phyloP scores from a whole-genome alignment of 2,888 invertebrate genomes.

The Andrena flavipes region DNA sequence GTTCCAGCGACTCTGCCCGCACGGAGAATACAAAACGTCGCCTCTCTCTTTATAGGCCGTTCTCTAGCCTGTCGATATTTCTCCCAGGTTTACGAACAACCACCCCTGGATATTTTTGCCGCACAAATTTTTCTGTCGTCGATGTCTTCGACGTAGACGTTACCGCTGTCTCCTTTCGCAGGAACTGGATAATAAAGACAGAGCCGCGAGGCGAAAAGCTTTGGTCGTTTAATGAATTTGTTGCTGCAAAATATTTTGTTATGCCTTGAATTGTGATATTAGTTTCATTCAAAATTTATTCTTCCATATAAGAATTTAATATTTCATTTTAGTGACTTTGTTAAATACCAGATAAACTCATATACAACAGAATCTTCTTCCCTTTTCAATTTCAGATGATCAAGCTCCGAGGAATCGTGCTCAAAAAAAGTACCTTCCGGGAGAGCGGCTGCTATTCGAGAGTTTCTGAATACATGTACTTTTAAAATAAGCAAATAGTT shows the following conservation, averaged over 20 bases:
- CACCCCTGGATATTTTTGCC: conserved; percentile 46
- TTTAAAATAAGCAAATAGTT: too few species aligned
- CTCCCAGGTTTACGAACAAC: conserved; percentile 38
- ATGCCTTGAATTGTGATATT: too few species aligned
- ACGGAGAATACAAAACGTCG: conserved; percentile 52
- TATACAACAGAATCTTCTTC: too few species aligned
- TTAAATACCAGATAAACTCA: too few species aligned
- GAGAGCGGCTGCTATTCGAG: too few species aligned
- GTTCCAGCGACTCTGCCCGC: conserved; percentile 58
- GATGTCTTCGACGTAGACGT: conserved; percentile 50
- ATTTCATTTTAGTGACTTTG: too few species aligned
- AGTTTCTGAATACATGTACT: too few species aligned
- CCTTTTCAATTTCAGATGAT: too few species aligned
- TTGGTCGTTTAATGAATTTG: not conserved
- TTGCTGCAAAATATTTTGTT: not conserved
- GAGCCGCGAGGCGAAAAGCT: conserved; percentile 4
- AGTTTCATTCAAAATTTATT: too few species aligned
- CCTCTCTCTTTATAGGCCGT: conserved; percentile 22
- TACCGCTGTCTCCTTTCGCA: not conserved
- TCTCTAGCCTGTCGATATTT: conserved; percentile 51
- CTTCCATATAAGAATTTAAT: too few species aligned
- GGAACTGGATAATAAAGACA: not conserved
- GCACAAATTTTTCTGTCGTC: conserved; percentile 48
- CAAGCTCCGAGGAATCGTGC: too few species aligned
- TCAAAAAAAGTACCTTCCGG: too few species aligned